Evolutionary conservation across 1,140 invertebrate genomes (phyloP), one percentile per base, ranked within the genome.

Genomic region (Diplogasteroides magnus): DNA sequence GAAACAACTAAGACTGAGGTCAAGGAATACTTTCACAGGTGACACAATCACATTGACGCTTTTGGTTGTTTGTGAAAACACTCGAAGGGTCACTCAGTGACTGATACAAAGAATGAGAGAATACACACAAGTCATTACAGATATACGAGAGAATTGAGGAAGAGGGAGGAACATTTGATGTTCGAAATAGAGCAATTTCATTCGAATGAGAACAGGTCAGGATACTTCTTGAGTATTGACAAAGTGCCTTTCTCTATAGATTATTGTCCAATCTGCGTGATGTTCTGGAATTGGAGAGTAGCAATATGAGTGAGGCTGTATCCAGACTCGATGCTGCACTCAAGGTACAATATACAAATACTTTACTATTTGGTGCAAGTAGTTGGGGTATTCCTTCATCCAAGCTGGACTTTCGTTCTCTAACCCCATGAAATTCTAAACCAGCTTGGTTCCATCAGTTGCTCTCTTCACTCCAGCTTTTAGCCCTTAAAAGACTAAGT

Each of bases 1-100:
- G 81, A 82, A 62, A 77, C 72, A 14, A 82, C 81, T 57, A 83
- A 83, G 67, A 68, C 68, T n/a, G 80, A 82, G 69, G 73, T 82
- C 11, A 72, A 71, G 26, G 80, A 82, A 37, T 83, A 82, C 63
- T 81, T 82, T 69, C 75, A 77, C 60, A 65, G 69, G 69, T 71
- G 13, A 23, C 48, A 6, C 6, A 32, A 1, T 6, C 37, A 48
- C 37, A 11, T 48, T 19, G 37, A 48, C 19, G 6, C 37, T 48
- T 48, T 48, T 6, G 37, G 6, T 48, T 48, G 6, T 48, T 48
- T 11, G 6, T 11, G 19, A 11, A 11, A 19, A 19, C 19, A 48
- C 6, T 48, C 19, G 6, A 48, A 11, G 37, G 6, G 6, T 48
- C 19, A 48, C 19, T 19, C 6, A 48, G 37, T 48, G 37, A 11